A percentile compares a stretch with the other conserved stretches of the same genome.
Evolutionary conservation across 2,888 invertebrate species (phyloP).

Genomic region (Andrena bucephala): DNA sequence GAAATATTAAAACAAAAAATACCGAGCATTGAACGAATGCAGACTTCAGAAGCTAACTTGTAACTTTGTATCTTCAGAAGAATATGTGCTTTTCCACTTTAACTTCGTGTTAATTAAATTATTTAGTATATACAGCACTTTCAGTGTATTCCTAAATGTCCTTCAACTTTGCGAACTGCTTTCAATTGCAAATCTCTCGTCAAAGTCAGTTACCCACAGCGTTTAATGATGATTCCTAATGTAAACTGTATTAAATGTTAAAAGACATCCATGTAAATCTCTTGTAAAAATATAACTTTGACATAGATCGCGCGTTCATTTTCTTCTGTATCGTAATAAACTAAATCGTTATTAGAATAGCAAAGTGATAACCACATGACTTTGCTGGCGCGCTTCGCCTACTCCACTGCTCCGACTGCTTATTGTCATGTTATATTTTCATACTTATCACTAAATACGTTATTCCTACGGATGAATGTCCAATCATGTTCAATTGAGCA

Average conservation of each 20-base stretch:
- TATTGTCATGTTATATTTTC: conserved; percentile 55
- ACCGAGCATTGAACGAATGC: conserved; percentile 14
- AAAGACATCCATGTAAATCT: conserved; percentile 48
- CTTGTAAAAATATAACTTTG: conserved; percentile 41
- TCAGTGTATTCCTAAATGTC: conserved; percentile 4
- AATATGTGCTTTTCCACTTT: conserved; percentile 1
- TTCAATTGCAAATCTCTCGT: not conserved
- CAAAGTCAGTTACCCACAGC: conserved; percentile 1
- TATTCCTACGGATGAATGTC: conserved; percentile 33
- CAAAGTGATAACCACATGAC: conserved; percentile 15
- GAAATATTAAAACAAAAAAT: conserved; percentile 30
- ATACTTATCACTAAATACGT: conserved; percentile 36
- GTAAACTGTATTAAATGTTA: conserved; percentile 3
- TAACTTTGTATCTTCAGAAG: conserved; percentile 11
- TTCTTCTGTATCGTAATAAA: conserved; percentile 19
- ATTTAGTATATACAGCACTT: conserved; percentile 19
- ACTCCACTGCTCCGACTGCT: conserved; percentile 23
- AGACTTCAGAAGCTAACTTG: conserved; percentile 8
- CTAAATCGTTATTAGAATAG: conserved; percentile 33
- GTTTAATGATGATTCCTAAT: conserved; percentile 28
- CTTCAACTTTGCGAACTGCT: not conserved
- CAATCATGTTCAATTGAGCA: conserved; percentile 58
- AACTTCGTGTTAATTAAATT: not conserved
- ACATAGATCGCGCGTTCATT: conserved; percentile 23
- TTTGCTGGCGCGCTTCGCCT: conserved; percentile 14